Evolutionary conservation across 2,113 vertebrate genomes (phyloP), one percentile per base, ranked within the genome.

Genomic region (Pluvianellus socialis): DNA sequence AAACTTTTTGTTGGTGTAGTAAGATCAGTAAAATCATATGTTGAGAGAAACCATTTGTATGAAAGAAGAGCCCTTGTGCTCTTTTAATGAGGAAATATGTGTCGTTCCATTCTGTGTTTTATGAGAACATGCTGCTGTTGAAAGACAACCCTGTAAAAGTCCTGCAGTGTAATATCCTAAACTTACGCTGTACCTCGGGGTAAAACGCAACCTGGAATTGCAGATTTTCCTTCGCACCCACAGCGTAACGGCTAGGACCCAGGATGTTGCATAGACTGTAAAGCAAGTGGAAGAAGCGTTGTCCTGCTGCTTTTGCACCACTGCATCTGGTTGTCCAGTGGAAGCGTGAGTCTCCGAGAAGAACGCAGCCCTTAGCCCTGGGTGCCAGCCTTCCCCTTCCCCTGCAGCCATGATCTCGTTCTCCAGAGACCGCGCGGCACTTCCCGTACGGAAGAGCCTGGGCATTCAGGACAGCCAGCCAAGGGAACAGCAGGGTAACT

Each of bases 11-110:
- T 85, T 90, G 62, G 49, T 93, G 27, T 58, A 70, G 80, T 24
- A 70, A 82, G 91, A 88, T 94, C 86, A 68, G 53, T 91, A 87
- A 81, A 79, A 91, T 91, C 2, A 0, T 72, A 26, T 72, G 65
- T 76, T 72, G 76, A 92, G 62, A 82, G n/a, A 87, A 82, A 47
- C 79, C 0, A 47, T 55, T 91, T 76, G 56, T 87, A 49, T 90
- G 89, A 94, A 97, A 97, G 93, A 92, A 79, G 94, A 96, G 55
- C 75, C 62, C 55, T 77, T 52, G 5, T 89, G 73, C 53, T 94
- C 77, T 11, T 87, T 95, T 82, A 58, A 27, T 28, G 81, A 87
- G 93, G 74, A 94, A 96, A 66, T 91, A 40, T 4, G n/a, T 87
- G 91, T 88, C 16, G 3, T 91, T 92, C 81, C 71, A 14, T 21